Evolutionary conservation across 2,797 vertebrate genomes (phyloP).

Genomic region (Buphagus erythrorhynchus): DNA sequence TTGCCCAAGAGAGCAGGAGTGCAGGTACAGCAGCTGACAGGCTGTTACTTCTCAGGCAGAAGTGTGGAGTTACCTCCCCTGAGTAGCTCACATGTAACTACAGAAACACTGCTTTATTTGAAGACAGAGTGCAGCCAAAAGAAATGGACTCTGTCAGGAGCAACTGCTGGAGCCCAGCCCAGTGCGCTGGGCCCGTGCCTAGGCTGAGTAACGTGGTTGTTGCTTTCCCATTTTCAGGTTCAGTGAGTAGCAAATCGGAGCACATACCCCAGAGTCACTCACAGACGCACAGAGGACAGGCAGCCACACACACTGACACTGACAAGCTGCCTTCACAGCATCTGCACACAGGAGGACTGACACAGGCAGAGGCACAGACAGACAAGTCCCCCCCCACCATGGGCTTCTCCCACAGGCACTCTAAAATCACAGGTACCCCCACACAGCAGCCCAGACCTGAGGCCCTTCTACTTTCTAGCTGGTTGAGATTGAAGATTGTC

Average conservation of each 20-base stretch:
- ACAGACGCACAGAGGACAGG: accelerated
- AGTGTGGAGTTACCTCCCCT: background rate
- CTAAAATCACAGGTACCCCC: too few relatives aligned
- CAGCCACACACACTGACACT: accelerated
- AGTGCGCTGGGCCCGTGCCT: too few relatives aligned
- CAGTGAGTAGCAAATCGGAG: background rate
- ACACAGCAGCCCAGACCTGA: background rate
- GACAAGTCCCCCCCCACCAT: background rate
- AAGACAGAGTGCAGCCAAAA: background rate
- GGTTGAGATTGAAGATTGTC: background rate
- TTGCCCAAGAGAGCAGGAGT: background rate
- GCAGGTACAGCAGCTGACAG: background rate
- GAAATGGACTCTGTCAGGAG: background rate
- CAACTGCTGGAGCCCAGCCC: background rate
- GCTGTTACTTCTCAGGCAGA: background rate
- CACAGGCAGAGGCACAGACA: background rate
- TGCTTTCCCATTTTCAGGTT: background rate
- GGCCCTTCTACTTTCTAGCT: background rate
- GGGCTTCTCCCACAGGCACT: too few relatives aligned
- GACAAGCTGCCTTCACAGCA: background rate
- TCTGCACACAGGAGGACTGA: accelerated
- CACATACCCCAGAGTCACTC: too few relatives aligned
- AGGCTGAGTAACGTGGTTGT: background rate
- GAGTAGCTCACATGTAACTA: background rate
- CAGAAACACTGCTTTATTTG: background rate